Evolutionary conservation across 2,888 invertebrate genomes (phyloP), one percentile per base, ranked within the genome.

Genomic region (Lomographa bimaculata): DNA sequence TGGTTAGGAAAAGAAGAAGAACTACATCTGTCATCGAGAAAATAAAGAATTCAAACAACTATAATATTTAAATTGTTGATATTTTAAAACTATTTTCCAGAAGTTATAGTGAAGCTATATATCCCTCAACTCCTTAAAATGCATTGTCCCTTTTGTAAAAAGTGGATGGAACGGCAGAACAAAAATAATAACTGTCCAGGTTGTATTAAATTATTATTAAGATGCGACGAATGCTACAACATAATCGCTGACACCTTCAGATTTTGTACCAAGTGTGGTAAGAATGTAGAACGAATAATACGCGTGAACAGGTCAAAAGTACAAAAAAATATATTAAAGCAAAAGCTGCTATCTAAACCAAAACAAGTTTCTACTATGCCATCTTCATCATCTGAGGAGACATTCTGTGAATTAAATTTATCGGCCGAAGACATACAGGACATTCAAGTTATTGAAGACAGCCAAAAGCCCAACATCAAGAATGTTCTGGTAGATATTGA

Each of bases 81-180:
- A 29, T 37, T 29, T 37, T 11, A 37, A 29, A 37, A 28, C 28
- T 12, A 30, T 30, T 23, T 32, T 32, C 32, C 32, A 27, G 35
- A 29, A 24, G 17, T 36, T 38, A 30, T 26, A 25, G 19, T 24
- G 24, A 43, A 40, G 35, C 16, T 43, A 34, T 43, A 46, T 34
- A 38, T 38, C 24, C 16, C 24, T 24, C 17, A 49, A 49, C 44
- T 41, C 23, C 44, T 49, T 25, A 49, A 44, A 45, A 46, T 46
- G 46, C 46, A 50, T 46, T 46, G 45, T 46, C 46, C 43, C 40
- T 50, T 24, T 50, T 50, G 46, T 43, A 50, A 46, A 12, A 50
- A 46, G 46, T 50, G 46, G 43, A 46, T 50, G 30, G 46, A 46
- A 43, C 50, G 50, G 50, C 46, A 46, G 45, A 46, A 50, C 43